Evolutionary conservation across 2,888 invertebrate genomes (phyloP), one percentile per base, ranked within the genome.

Genomic region (Polylopha cassiicola): DNA sequence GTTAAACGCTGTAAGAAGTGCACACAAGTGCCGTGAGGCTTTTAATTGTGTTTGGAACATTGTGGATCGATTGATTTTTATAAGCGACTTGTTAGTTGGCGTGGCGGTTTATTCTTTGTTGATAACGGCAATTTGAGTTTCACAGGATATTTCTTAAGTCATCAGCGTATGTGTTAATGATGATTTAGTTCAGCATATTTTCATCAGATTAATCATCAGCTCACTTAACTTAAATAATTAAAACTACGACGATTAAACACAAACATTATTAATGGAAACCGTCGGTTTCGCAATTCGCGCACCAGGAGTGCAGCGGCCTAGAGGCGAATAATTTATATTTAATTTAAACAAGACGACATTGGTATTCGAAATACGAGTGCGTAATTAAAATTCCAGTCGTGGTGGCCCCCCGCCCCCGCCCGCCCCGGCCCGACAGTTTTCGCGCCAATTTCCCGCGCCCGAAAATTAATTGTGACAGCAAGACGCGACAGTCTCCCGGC

Each of bases 381-480:
- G 85, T 85, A 85, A 85, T 84, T 84, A 84, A 84, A 84, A 84
- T 84, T 84, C 84, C 79, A 80, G 78, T 73, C 78, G 82, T 72
- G 74, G 79, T 73, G 68, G 70, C 60, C 53, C 65, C 65, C 66
- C 63, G 68, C 58, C 56, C 61, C 61, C 55, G 56, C 49, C 44
- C 50, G 45, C 47, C 50, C 52, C 51, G 43, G 53, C 49, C 61
- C 84, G 81, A 82, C 85, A 82, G 79, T 85, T 85, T 85, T 85
- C 85, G 84, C 85, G 85, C 85, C 85, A 85, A 85, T 85, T 85
- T 82, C 85, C 80, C 84, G 79, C 80, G 73, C 73, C 77, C 85
- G 84, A 85, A 85, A 85, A 85, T 85, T 85, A 84, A 85, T 85
- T 81, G 85, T 85, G 85, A 85, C 85, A 85, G 84, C 78, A 84